A percentile compares a stretch with the other conserved stretches of the same genome.
Evolutionary conservation across 2,797 vertebrate genomes (phyloP).

Genomic region (Myiothlypis coronata): DNA sequence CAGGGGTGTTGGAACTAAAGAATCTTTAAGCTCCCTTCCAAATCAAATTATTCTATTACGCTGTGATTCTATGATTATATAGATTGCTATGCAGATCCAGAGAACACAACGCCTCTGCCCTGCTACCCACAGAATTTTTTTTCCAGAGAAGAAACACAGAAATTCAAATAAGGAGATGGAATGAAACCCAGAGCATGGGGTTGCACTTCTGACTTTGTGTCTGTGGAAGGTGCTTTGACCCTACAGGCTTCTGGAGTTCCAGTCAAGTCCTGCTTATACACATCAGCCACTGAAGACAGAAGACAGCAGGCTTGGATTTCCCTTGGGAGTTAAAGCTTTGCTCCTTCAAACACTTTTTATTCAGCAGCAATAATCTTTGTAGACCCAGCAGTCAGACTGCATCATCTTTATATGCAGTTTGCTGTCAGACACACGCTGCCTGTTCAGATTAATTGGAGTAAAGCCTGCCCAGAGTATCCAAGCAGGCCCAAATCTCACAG

Average conservation of each 20-base stretch:
- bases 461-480: not conserved
- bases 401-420: not conserved
- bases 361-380: not conserved
- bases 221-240: not conserved
- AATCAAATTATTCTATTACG: not conserved
- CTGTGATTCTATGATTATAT: not conserved
- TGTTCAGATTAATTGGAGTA: not conserved
- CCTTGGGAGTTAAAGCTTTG: not conserved
- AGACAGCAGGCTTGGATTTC: not conserved
- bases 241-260: not conserved
- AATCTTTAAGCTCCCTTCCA: not conserved
- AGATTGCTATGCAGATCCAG: not conserved
- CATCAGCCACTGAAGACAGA: not conserved
- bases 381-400: not conserved
- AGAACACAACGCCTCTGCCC: not conserved
- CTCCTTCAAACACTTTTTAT: not conserved
- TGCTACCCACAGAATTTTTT: not conserved
- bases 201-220: not conserved
- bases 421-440: not conserved
- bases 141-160: not conserved
- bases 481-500: not conserved
- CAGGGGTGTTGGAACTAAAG: not conserved
- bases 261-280: not conserved
- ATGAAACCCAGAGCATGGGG: not conserved
- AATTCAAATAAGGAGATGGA: not conserved